A percentile compares a stretch with the other conserved stretches of the same genome.
phyloP scores from a whole-genome alignment of 2,797 vertebrate genomes.

The Lutjanus campechanus region DNA sequence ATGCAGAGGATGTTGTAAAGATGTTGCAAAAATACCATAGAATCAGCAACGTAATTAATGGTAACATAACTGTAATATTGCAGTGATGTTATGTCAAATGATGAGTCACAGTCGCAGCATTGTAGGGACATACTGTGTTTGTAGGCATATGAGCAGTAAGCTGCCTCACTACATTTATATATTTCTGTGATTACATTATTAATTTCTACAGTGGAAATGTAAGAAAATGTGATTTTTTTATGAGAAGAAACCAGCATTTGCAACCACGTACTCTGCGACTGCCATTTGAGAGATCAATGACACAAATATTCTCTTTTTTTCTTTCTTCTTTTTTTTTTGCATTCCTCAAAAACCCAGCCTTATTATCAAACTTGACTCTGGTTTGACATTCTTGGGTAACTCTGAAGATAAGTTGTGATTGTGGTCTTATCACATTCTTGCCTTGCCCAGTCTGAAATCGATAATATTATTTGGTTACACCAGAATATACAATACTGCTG shows the following conservation, averaged over 20 bases:
- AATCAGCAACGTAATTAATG: no score
- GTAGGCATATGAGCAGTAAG: no score
- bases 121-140: no score
- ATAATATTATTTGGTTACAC: slow-evolving; percentile 67
- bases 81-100: no score
- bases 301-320: not conserved
- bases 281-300: not conserved
- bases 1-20: no score
- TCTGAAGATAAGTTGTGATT: not conserved
- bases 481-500: slow-evolving; percentile 44
- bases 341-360: not conserved
- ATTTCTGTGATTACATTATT: not conserved
- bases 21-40: no score
- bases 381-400: slow-evolving; percentile 11
- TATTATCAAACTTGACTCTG: slow-evolving; percentile 8
- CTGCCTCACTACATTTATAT: no score
- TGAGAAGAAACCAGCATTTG: not conserved
- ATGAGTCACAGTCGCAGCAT: no score
- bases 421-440: slow-evolving; percentile 38
- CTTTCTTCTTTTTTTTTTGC: not conserved
- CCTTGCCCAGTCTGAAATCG: slow-evolving; percentile 34
- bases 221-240: not conserved
- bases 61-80: no score
- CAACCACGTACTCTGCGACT: not conserved
- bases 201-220: not conserved